Evolutionary conservation across 2,113 vertebrate species (phyloP).

Genomic region (Mionectes macconnelli): DNA sequence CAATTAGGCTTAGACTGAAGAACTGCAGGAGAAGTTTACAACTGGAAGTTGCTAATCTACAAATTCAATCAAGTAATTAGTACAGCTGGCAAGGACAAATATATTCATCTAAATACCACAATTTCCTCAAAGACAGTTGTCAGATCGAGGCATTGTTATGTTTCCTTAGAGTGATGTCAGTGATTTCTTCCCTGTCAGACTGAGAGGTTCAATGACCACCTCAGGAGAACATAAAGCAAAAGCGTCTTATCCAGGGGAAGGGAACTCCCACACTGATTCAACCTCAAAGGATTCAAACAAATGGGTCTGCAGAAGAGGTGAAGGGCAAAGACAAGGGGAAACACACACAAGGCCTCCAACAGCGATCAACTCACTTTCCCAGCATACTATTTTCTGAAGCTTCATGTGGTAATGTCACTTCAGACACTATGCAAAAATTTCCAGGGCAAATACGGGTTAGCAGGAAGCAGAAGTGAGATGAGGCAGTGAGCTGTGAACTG

Average conservation of each 20-base stretch:
- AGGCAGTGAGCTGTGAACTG: neutral
- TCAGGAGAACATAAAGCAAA: neutral
- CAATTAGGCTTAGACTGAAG: neutral
- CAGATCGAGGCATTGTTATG: neutral
- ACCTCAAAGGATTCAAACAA: neutral
- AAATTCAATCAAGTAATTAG: neutral
- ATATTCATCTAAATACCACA: neutral
- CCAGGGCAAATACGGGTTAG: neutral
- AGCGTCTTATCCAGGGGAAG: neutral
- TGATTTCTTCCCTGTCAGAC: neutral
- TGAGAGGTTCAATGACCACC: neutral
- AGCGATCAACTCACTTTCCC: neutral
- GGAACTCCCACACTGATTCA: neutral
- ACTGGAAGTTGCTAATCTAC: neutral
- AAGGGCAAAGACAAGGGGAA: neutral
- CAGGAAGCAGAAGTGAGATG: neutral
- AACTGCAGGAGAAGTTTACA: neutral
- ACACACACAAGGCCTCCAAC: neutral
- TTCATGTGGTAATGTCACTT: neutral
- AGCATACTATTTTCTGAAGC: neutral
- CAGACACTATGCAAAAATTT: neutral
- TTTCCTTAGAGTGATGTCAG: neutral
- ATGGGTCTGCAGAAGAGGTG: neutral
- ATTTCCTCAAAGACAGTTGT: neutral
- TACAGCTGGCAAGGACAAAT: neutral